Conservation (phyloP, 2,797 vertebrate genomes). For the Sebastes minor region DNA sequence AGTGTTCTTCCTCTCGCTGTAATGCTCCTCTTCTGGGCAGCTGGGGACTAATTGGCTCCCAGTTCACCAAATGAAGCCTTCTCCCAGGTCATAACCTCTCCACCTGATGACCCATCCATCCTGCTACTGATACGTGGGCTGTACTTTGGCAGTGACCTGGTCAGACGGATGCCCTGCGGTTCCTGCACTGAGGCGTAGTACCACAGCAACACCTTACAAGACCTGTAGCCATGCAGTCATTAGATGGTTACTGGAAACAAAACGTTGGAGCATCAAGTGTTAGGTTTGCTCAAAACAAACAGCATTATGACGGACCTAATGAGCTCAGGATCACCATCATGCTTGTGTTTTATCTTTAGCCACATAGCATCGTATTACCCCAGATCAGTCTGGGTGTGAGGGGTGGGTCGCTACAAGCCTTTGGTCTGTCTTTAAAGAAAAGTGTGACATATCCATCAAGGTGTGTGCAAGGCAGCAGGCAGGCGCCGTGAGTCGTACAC, state of each 20-base stretch:
- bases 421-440: conserved; percentile 65
- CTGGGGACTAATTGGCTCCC: conserved; percentile 67
- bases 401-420: conserved; percentile 34
- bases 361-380: conserved; percentile 61
- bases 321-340: conserved; percentile 20
- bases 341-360: conserved; percentile 67
- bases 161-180: background rate
- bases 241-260: conserved; percentile 47
- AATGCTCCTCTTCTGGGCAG: conserved; percentile 45
- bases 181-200: background rate
- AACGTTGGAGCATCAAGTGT: conserved; percentile 4
- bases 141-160: conserved; percentile 52
- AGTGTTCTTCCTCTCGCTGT: conserved; percentile 35
- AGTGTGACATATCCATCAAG: conserved; percentile 55
- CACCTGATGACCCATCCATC: conserved; percentile 56
- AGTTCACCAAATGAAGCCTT: conserved; percentile 68
- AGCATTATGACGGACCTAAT: conserved; percentile 19
- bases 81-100: conserved; percentile 65
- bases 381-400: conserved; percentile 52
- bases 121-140: conserved; percentile 54
- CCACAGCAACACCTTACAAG: conserved; percentile 13
- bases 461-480: conserved; percentile 2
- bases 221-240: background rate
- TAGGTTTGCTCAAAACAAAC: conserved; percentile 57
- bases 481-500: background rate